phyloP scores from a whole-genome alignment of 2,797 vertebrate genomes.

The Gymnoscopelus microlampas region DNA sequence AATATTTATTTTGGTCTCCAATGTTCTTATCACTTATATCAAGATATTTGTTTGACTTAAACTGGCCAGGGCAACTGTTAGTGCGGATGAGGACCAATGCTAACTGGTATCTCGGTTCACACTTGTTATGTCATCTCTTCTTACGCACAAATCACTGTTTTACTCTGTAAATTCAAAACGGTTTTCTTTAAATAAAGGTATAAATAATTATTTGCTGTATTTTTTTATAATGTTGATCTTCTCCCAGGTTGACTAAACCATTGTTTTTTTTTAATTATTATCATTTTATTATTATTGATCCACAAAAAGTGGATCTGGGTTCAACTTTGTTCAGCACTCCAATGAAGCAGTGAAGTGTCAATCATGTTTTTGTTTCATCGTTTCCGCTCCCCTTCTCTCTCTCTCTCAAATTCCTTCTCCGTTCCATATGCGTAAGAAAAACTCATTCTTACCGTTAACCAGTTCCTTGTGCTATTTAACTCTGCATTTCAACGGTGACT shows the following conservation, averaged over 20 bases:
- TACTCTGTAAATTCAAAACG: constrained; percentile 11
- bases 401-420: no score
- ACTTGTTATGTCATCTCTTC: not conserved
- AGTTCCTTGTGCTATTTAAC: no score
- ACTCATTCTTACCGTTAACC: no score
- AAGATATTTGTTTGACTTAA: not conserved
- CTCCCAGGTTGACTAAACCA: not conserved
- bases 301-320: no score
- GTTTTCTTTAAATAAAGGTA: constrained; percentile 56
- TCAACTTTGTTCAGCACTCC: no score
- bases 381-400: no score
- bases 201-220: constrained; percentile 16
- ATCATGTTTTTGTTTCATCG: no score
- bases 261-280: not conserved
- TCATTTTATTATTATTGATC: no score
- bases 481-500: no score
- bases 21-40: not conserved
- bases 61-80: not conserved
- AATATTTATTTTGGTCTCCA: no score
- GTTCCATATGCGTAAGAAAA: no score
- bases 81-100: constrained; percentile 43
- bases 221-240: not conserved
- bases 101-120: constrained; percentile 48
- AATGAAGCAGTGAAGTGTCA: no score
- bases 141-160: not conserved